Evolutionary conservation across 2,797 vertebrate species (phyloP).

Genomic region (Danio tinwini): DNA sequence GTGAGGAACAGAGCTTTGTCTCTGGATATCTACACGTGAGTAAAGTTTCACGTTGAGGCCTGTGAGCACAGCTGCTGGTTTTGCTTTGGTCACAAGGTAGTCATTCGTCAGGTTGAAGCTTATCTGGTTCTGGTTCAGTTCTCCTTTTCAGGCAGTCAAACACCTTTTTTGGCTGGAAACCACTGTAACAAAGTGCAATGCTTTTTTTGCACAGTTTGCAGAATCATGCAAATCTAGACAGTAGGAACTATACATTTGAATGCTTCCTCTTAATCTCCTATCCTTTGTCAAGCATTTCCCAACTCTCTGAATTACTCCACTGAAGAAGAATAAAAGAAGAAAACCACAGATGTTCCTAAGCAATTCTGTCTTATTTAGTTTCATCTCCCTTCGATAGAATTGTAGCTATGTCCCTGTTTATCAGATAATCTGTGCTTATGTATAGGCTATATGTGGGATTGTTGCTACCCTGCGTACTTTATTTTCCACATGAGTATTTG

Average conservation of each 20-base stretch:
- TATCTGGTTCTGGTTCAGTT: not conserved
- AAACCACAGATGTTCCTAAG: not conserved
- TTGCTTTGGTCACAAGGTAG: constrained; percentile 7
- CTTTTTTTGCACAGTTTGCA: not conserved
- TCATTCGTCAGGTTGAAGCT: constrained; percentile 7
- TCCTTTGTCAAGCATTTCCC: not conserved
- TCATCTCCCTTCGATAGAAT: not conserved
- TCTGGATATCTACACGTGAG: constrained; percentile 5
- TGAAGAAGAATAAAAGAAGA: too few relatives aligned
- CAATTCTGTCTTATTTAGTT: not conserved
- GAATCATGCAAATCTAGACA: constrained; percentile 14
- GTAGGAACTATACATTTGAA: constrained; percentile 11
- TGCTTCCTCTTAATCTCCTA: constrained; percentile 4
- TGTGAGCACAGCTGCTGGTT: not conserved
- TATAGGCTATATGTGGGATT: constrained; percentile 2
- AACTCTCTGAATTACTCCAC: not conserved
- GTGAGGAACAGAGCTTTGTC: constrained; percentile 13
- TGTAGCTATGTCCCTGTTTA: not conserved
- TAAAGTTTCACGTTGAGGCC: constrained; percentile 10
- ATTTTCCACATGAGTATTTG: constrained; percentile 44
- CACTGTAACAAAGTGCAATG: not conserved
- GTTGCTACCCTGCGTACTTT: not conserved
- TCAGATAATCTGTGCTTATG: not conserved
- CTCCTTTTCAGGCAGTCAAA: not conserved
- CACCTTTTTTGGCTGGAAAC: not conserved